Evolutionary conservation across 2,888 invertebrate species (phyloP), one percentile per base, ranked within the genome.

Genomic region (Prosopocoilus inquinatus): DNA sequence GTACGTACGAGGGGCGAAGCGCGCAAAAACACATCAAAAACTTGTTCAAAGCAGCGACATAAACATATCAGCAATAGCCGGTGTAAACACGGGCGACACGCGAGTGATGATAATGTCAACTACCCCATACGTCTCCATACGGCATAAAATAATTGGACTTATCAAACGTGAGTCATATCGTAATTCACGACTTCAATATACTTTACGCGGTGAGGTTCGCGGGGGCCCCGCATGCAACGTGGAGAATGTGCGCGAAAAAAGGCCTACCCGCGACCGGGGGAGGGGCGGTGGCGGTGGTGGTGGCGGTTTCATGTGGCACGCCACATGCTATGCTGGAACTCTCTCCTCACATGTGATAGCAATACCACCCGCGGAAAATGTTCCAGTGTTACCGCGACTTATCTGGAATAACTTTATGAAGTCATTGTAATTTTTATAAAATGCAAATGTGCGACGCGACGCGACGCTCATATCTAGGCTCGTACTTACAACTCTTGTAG

Each of bases 41-140:
- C 28, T 9, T 13, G 46, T 32, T 12, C 11, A 32, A 46, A 11
- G 5, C 46, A 32, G 8, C 32, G 46, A n/a, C n/a, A 35, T 35
- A 47, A 47, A 47, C 47, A 16, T 47, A 47, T 47, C 47, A 43
- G 34, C 43, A 50, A 43, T 43, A 33, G 44, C 15, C 54, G 59
- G 57, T 60, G 64, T 59, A 62, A 63, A 65, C 63, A 63, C 38
- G 46, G 32, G 44, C 51, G 50, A 59, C 65, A 64, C 62, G 64
- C 63, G 50, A 62, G 36, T 57, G 35, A 47, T 56, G 64, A 64
- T 65, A 65, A 63, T 61, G 63, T 64, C 63, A 65, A 63, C 64
- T 59, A 54, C 57, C 49, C 55, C 56, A 57, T 62, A 62, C 56
- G 58, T 64, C 62, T 60, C 62, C 58, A 54, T 59, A 61, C 39